Percentiles rank a stretch among this genome's conserved stretches.
phyloP scores from a whole-genome alignment of 2,113 vertebrate genomes.

The Rhabdornis inornatus region DNA sequence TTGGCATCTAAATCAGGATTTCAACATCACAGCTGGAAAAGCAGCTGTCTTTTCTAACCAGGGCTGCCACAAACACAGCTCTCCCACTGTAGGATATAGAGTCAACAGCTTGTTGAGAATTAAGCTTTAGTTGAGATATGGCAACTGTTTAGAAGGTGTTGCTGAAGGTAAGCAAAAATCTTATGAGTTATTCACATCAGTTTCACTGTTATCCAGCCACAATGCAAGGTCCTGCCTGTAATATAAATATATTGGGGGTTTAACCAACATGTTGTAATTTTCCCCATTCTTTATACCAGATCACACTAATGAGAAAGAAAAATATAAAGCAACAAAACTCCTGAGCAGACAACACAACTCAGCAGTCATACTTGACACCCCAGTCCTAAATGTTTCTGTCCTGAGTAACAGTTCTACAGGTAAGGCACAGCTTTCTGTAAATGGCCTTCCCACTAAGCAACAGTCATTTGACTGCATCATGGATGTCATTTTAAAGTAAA shows the following conservation, averaged over 20 bases:
- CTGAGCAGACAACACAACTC: background rate
- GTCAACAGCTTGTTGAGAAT: background rate
- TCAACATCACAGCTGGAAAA: conserved; percentile 21
- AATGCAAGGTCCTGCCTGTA: background rate
- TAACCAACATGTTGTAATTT: background rate
- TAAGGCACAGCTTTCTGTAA: background rate
- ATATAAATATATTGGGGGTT: background rate
- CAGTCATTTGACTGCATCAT: background rate
- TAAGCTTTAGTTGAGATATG: background rate
- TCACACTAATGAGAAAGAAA: background rate
- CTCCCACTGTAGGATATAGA: background rate
- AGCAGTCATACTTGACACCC: background rate
- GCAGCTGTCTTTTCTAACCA: background rate
- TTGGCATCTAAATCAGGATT: conserved; percentile 1
- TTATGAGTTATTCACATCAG: background rate
- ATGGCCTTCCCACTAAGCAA: background rate
- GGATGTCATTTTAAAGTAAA: background rate
- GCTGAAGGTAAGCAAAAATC: background rate
- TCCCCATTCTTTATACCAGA: background rate
- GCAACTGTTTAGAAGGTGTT: background rate
- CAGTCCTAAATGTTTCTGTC: background rate
- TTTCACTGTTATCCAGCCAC: background rate
- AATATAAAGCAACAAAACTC: background rate
- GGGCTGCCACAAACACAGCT: background rate
- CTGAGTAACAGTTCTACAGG: background rate